These are phyloP conservation scores for Phortica magna DNA, from an alignment of 2,888 invertebrate genomes.

Conservation along the genomic window DNA sequence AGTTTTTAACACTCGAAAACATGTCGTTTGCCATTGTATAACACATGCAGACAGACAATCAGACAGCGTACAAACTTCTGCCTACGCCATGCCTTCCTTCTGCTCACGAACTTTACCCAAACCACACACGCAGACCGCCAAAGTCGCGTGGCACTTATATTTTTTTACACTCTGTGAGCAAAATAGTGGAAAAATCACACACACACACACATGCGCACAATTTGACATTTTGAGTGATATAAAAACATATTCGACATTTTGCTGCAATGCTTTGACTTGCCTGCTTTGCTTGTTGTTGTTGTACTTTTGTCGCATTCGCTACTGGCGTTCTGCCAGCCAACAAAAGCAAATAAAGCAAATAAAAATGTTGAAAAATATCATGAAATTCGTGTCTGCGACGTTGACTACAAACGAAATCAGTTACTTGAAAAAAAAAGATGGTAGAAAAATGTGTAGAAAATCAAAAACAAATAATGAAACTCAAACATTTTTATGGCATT, in stretches of 20 bases:
- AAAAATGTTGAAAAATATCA: slow-evolving; percentile 1
- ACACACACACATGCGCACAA: slow-evolving; percentile 9
- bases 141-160: too few relatives aligned
- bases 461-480: not conserved
- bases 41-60: not conserved
- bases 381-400: not conserved
- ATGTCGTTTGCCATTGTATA: not conserved
- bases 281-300: not conserved
- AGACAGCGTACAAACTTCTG: not conserved
- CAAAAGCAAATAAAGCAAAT: not conserved
- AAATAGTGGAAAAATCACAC: too few relatives aligned
- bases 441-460: not conserved
- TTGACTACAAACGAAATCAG: not conserved
- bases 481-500: slow-evolving; percentile 17
- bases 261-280: slow-evolving; percentile 17
- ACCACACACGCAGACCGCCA: not conserved
- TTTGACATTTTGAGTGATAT: slow-evolving; percentile 15
- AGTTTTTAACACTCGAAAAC: slow-evolving; percentile 38
- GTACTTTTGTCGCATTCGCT: not conserved
- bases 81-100: too few relatives aligned
- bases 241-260: slow-evolving; percentile 19
- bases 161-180: too few relatives aligned
- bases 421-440: slow-evolving; percentile 2
- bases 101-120: not conserved
- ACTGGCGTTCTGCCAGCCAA: not conserved